These are phyloP conservation scores for Platysternon megacephalum DNA, from an alignment of 2,113 vertebrate genomes.

Conservation along the genomic window DNA sequence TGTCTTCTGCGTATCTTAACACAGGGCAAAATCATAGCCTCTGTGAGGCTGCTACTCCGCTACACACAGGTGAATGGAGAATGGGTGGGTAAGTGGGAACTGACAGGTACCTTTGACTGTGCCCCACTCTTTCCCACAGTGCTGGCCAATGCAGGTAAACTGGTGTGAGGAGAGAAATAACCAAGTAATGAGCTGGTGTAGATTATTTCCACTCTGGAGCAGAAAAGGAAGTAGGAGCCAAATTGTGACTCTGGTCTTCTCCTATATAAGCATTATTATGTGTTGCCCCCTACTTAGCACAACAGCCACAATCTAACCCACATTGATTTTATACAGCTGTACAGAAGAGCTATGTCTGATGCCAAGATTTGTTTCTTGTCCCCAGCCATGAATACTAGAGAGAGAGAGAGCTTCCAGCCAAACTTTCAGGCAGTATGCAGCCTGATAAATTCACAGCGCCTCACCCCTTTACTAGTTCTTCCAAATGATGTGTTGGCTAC, in stretches of 20 bases:
- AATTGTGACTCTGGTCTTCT: background rate
- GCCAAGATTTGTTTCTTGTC: background rate
- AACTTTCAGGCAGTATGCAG: background rate
- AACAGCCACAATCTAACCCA: background rate
- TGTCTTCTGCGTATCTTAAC: background rate
- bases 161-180: background rate
- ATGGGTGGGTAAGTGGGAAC: too few relatives aligned
- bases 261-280: too few relatives aligned
- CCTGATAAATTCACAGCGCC: rapidly evolving
- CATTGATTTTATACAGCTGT: background rate
- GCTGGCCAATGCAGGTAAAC: background rate
- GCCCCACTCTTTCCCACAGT: background rate
- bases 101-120: too few relatives aligned
- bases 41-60: too few relatives aligned
- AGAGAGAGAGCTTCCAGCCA: background rate
- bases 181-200: rapidly evolving
- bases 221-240: background rate
- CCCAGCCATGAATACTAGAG: background rate
- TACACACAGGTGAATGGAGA: too few relatives aligned
- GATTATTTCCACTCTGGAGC: background rate
- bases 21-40: too few relatives aligned
- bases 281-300: too few relatives aligned
- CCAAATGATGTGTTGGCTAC: background rate
- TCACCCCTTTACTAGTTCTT: rapidly evolving
- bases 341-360: background rate